Evolutionary conservation across 2,113 vertebrate genomes (phyloP).

Genomic region (Sinocyclocheilus grahami): DNA sequence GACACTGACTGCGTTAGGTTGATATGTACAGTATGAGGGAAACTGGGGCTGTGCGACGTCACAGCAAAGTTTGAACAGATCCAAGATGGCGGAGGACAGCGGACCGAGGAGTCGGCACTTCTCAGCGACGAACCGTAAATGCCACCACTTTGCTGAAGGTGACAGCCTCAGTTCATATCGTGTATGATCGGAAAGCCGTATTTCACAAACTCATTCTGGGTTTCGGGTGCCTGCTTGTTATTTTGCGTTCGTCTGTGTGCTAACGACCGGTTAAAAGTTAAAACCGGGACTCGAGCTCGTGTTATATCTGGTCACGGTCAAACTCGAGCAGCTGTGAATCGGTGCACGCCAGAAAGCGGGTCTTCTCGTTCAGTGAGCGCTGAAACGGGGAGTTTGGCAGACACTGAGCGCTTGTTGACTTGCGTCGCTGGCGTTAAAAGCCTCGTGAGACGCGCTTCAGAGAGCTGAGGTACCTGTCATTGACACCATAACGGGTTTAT

Average conservation of each 20-base stretch:
- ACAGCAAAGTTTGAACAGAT: conserved; percentile 77
- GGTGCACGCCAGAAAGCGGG: background rate
- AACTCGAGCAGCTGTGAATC: background rate
- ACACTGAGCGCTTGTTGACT: background rate
- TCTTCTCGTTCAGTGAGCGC: background rate
- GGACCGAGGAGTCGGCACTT: conserved; percentile 75
- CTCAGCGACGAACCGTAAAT: conserved; percentile 68
- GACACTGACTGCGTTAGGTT: too few relatives aligned
- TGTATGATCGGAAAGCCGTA: background rate
- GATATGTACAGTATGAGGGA: conserved; percentile 59
- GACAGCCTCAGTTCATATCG: conserved; percentile 22
- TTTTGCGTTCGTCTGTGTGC: conserved; percentile 8
- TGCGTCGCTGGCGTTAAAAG: background rate
- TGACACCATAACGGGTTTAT: background rate
- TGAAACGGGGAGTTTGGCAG: background rate
- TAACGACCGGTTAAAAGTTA: background rate
- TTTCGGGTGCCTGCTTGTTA: background rate
- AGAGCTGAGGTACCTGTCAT: background rate
- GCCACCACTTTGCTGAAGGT: conserved; percentile 69
- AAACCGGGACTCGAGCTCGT: conserved; percentile 4
- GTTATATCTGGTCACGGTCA: conserved; percentile 2
- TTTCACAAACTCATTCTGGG: too few relatives aligned
- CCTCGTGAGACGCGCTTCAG: background rate
- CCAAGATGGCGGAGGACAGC: conserved; percentile 94
- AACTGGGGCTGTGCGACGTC: conserved; percentile 72